Evolutionary conservation across 2,113 vertebrate species (phyloP), one percentile per base, ranked within the genome.

Genomic region (Tiliqua scincoides): DNA sequence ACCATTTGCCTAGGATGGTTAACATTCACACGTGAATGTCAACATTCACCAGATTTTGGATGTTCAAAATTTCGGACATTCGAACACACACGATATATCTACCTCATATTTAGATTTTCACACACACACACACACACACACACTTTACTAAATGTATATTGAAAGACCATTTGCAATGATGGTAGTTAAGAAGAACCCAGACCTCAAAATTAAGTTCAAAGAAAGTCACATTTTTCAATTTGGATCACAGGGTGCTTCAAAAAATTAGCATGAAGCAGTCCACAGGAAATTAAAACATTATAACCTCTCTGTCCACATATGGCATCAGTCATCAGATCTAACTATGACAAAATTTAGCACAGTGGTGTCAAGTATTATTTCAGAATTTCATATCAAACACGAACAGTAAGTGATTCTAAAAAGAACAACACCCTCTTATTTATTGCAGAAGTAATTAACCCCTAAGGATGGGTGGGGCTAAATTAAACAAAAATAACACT

Each of bases 261-360:
- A 75, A 91, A 23, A 70, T n/a, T 68, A 27, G 73, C 79, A 77
- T 82, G 21, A 25, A 17, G 6, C 48, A 62, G 79, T 76, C 67
- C 77, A 62, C 18, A 65, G 76, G 79, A 89, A 89, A 85, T 83
- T 84, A 68, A 87, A 15, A 88, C 4, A 23, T 75, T 77, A 83
- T 25, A 78, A 67, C 43, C 4, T 65, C 32, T 35, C 43, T 11
- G n/a, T 3, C 59, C 27, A 3, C 3, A 37, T 71, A 87, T 21
- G 30, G 35, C 73, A 83, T 0, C 0, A 32, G 32, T 88, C 78
- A 86, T 86, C 48, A 92, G 77, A 87, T 85, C 52, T 27, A 86
- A 40, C 17, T 88, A 70, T 62, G 37, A 82, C 72, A 81, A 93
- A 27, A 78, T 79, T 65, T 70, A 89, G 11, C 25, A 43, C n/a